Evolutionary conservation across 2,797 vertebrate genomes (phyloP).

Genomic region (Rhynchonycteris naso): DNA sequence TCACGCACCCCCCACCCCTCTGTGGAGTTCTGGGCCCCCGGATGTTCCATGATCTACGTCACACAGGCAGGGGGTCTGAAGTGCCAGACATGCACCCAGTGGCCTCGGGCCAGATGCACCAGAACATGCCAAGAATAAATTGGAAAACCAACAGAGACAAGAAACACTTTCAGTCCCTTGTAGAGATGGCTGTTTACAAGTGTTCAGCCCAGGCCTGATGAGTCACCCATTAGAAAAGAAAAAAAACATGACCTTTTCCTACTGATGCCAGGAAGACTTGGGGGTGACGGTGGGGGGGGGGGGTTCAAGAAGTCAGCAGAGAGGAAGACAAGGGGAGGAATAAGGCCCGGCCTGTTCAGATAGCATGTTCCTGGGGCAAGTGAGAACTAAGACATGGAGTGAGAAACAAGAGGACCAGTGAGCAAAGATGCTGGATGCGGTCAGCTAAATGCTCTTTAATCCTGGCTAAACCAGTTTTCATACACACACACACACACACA

Average conservation of each 20-base stretch:
- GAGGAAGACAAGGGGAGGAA: background rate
- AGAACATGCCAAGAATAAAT: background rate
- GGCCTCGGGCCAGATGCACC: background rate
- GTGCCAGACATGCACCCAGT: background rate
- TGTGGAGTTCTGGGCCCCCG: background rate
- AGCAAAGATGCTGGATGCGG: background rate
- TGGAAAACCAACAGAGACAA: background rate
- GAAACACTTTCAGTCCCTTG: background rate
- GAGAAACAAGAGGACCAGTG: background rate
- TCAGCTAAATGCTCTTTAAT: background rate
- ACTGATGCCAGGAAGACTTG: constrained; percentile 30
- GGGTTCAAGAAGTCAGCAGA: background rate
- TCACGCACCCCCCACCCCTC: no score
- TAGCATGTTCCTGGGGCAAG: background rate
- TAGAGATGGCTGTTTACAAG: background rate
- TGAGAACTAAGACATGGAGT: background rate
- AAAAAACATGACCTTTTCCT: constrained; percentile 51
- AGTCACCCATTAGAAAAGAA: constrained; percentile 64
- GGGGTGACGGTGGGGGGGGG: background rate
- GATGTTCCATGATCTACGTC: background rate
- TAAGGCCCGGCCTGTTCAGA: background rate
- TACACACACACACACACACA: no score
- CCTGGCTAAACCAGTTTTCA: background rate
- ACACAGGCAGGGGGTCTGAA: background rate
- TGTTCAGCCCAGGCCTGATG: background rate